These are phyloP conservation scores for Nannospalax galili DNA, from an alignment of 2,113 vertebrate species.

Conservation along the genomic window DNA sequence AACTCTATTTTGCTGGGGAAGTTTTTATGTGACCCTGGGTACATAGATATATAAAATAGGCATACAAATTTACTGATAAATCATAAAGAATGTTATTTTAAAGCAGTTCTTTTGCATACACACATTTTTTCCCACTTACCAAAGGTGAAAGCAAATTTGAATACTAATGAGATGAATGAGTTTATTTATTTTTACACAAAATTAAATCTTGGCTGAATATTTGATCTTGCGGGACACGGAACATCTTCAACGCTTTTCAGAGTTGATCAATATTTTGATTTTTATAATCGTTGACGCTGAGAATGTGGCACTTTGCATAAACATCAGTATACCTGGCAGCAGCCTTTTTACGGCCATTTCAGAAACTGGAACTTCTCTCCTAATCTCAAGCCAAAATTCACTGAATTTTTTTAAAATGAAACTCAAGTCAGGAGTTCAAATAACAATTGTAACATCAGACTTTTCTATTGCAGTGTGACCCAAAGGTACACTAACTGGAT, in stretches of 20 bases:
- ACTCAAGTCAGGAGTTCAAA: not conserved
- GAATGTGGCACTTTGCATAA: not conserved
- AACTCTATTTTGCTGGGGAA: not conserved
- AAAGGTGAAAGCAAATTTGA: not conserved
- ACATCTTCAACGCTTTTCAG: not conserved
- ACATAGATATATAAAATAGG: not conserved
- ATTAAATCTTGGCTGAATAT: not conserved
- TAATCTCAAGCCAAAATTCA: not conserved
- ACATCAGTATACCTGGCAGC: not conserved
- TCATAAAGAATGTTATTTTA: not conserved
- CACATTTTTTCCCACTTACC: not conserved
- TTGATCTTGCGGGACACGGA: not conserved
- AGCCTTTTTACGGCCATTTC: not conserved
- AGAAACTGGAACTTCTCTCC: not conserved
- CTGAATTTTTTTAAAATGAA: not conserved
- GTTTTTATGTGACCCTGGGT: not conserved
- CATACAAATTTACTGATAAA: not conserved
- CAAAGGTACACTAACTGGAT: not conserved
- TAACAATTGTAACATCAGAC: not conserved
- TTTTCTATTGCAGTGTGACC: not conserved
- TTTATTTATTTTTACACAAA: not conserved
- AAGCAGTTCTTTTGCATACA: not conserved
- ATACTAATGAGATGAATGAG: not conserved
- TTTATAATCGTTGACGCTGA: not conserved
- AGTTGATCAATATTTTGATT: not conserved